Percentiles rank a stretch among this genome's conserved stretches.
Evolutionary conservation across 2,888 invertebrate species (phyloP).

Genomic region (Poecilobothrus nobilitatus): DNA sequence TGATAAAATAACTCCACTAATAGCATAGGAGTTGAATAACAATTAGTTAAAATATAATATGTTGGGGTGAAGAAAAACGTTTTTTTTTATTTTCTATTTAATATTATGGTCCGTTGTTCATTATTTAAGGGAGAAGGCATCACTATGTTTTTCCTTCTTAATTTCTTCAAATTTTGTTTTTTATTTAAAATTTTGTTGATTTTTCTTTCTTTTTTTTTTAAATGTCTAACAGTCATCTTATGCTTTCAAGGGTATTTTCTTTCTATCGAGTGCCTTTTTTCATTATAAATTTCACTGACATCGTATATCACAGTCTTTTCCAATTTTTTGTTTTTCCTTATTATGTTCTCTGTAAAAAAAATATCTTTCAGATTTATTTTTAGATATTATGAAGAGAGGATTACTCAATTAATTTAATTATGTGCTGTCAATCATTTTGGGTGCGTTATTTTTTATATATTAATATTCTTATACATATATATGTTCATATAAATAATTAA

Average conservation of each 20-base stretch:
- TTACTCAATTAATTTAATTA: slow-evolving; percentile 47
- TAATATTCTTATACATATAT: not conserved
- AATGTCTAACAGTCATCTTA: not conserved
- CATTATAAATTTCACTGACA: not conserved
- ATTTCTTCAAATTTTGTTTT: no score
- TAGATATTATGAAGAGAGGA: slow-evolving; percentile 28
- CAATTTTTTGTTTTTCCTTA: not conserved
- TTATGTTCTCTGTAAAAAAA: no score
- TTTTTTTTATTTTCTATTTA: not conserved
- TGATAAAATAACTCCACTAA: not conserved
- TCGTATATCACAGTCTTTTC: not conserved
- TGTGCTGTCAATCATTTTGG: slow-evolving; percentile 46
- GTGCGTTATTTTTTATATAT: slow-evolving; percentile 24
- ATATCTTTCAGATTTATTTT: not conserved
- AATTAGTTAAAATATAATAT: not conserved
- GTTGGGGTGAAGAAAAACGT: not conserved
- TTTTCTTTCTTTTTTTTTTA: not conserved
- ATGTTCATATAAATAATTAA: not conserved
- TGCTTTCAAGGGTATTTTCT: not conserved
- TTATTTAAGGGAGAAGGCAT: not conserved
- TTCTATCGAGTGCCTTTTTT: not conserved
- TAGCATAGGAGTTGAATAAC: slow-evolving; percentile 4
- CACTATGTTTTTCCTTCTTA: no score
- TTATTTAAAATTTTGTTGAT: no score
- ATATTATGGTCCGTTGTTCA: not conserved